Evolutionary conservation across 2,888 invertebrate species (phyloP), one percentile per base, ranked within the genome.

Genomic region (Drosophila dives): DNA sequence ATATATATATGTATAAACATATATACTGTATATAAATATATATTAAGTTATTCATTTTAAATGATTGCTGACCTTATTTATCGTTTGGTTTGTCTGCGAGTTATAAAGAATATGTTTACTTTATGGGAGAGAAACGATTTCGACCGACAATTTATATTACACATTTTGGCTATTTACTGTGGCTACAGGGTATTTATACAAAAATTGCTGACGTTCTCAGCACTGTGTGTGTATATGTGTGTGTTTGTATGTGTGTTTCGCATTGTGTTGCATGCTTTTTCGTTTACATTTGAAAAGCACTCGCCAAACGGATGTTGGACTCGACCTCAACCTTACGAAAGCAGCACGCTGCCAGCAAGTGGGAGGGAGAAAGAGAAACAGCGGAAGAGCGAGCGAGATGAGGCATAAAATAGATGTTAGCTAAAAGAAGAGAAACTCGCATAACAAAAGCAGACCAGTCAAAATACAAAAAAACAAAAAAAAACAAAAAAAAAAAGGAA

Each of bases 291-390:
- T 90, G 89, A 90, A 90, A 76, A 85, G 83, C 77, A 77, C 77
- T 85, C 83, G 78, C 66, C 72, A 77, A 91, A 80, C 91, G 91
- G 91, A 91, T 91, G 89, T 85, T 86, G 83, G 70, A 85, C 84
- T 79, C 88, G 90, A 91, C 91, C 91, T 91, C 91, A 90, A 91
- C 90, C 91, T 91, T 91, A 82, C 55, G 29, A 64, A 59, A 64
- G 64, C 38, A 59, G 55, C 56, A 33, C 29, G 26, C 51, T 59
- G 62, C 56, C 12, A 58, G 17, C 50, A 17, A n/a, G 29, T 20
- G 38, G 26, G 26, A 12, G 51, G 0, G 32, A 32, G 50, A 12
- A 51, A 20, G 48, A 15, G 3, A 26, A 45, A 12, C 7, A 45
- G 45, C 23, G 26, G 8, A 23, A 32, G n/a, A 36, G 36, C 17